Evolutionary conservation across 2,113 vertebrate species (phyloP).

Genomic region (Dipodomys ordii): DNA sequence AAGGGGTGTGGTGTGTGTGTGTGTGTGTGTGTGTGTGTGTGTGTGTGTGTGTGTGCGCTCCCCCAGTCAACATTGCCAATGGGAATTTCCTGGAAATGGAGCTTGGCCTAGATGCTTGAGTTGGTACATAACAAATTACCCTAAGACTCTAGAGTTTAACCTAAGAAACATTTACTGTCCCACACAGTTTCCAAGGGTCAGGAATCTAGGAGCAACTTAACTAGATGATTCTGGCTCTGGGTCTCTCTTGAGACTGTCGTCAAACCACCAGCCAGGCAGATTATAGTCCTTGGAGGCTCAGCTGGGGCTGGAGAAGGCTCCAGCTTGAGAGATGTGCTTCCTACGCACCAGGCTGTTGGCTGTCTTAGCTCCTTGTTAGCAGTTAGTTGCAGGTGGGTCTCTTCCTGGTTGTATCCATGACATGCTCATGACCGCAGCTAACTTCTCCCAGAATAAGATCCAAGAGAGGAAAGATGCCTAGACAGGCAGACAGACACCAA

Average conservation of each 20-base stretch:
- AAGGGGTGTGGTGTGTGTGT: neutral
- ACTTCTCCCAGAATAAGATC: neutral
- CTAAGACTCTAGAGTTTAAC: neutral
- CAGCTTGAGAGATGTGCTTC: neutral
- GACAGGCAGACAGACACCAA: neutral
- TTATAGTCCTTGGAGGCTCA: neutral
- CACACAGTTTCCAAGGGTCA: neutral
- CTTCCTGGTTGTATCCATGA: neutral
- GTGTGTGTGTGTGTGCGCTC: neutral
- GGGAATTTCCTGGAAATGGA: constrained; percentile 49
- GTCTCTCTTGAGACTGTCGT: neutral
- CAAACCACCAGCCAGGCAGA: neutral
- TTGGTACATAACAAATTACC: constrained; percentile 4
- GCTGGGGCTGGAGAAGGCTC: neutral
- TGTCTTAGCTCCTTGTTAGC: neutral
- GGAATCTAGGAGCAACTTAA: neutral
- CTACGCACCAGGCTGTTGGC: neutral
- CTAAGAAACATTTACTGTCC: neutral
- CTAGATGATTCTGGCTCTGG: neutral
- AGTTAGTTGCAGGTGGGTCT: neutral
- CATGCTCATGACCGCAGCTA: neutral
- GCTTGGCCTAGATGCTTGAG: neutral
- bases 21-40: neutral
- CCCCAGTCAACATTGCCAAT: neutral
- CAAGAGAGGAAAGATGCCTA: neutral